Evolutionary conservation across 2,888 invertebrate species (phyloP).

Genomic region (Oligia strigilis): DNA sequence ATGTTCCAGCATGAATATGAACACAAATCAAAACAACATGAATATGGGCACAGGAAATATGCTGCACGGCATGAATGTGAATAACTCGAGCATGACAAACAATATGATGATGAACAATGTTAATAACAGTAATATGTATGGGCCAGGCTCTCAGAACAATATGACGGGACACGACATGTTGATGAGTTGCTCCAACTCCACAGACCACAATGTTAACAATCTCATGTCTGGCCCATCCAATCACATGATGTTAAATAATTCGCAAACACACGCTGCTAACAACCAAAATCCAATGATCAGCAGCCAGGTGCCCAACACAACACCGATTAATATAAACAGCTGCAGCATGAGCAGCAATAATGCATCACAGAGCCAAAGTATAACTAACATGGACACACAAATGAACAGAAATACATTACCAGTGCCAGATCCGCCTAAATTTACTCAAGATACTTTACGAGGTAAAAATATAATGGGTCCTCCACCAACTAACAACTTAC

Average conservation of each 20-base stretch:
- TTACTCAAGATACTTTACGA: slow-evolving; percentile 82
- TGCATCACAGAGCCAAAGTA: slow-evolving; percentile 77
- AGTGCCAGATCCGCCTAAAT: slow-evolving; percentile 83
- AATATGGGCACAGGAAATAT: slow-evolving; percentile 82
- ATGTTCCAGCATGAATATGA: slow-evolving; percentile 83
- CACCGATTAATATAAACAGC: slow-evolving; percentile 86
- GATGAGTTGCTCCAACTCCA: slow-evolving; percentile 84
- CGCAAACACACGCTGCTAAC: slow-evolving; percentile 79
- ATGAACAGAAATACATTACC: slow-evolving; percentile 80
- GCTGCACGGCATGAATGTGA: slow-evolving; percentile 84
- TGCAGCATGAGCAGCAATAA: slow-evolving; percentile 83
- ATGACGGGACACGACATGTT: slow-evolving; percentile 84
- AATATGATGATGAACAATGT: slow-evolving; percentile 86
- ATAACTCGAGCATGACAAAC: slow-evolving; percentile 81
- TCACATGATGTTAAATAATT: slow-evolving; percentile 86
- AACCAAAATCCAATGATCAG: slow-evolving; percentile 83
- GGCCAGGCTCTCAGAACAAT: slow-evolving; percentile 78
- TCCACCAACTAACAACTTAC: slow-evolving; percentile 76
- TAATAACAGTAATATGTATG: slow-evolving; percentile 82
- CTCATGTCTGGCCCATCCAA: slow-evolving; percentile 80
- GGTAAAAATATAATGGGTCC: slow-evolving; percentile 87
- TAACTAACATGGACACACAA: slow-evolving; percentile 82
- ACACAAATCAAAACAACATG: slow-evolving; percentile 82
- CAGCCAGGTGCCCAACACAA: slow-evolving; percentile 78
- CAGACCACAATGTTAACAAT: slow-evolving; percentile 83